Evolutionary conservation across 1,140 invertebrate species (phyloP).

Genomic region (Drosophila sturtevanti): DNA sequence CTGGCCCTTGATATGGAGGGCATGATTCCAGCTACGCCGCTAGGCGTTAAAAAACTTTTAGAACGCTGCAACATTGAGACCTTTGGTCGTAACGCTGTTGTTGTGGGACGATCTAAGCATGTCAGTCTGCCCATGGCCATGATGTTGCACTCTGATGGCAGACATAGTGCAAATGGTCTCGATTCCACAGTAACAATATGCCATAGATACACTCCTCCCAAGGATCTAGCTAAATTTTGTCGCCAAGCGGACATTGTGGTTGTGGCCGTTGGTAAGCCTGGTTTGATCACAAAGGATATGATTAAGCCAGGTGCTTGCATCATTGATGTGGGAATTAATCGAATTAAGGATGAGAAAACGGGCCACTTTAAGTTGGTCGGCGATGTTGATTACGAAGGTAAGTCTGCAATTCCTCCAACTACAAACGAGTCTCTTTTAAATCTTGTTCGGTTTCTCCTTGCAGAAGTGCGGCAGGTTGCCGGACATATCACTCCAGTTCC

Average conservation of each 20-base stretch:
- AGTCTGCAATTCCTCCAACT: not conserved
- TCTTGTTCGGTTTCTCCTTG: conserved; percentile 44
- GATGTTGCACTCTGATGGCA: conserved; percentile 90
- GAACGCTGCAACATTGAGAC: conserved; percentile 88
- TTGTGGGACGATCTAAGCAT: conserved; percentile 94
- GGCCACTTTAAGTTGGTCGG: conserved; percentile 91
- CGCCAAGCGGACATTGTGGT: conserved; percentile 92
- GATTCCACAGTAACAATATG: conserved; percentile 95
- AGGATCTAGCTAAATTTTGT: conserved; percentile 88
- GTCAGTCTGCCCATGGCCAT: conserved; percentile 94
- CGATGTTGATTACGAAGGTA: conserved; percentile 93
- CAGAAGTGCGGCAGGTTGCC: conserved; percentile 89
- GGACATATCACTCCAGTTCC: conserved; percentile 93
- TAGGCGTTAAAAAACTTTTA: conserved; percentile 91
- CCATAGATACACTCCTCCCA: conserved; percentile 91
- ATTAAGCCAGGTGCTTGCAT: conserved; percentile 93
- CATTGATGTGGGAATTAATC: conserved; percentile 94
- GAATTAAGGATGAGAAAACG: conserved; percentile 85
- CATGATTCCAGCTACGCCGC: conserved; percentile 93
- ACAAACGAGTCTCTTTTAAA: not conserved
- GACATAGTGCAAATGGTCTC: conserved; percentile 85
- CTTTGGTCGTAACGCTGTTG: conserved; percentile 93
- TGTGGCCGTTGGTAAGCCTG: conserved; percentile 90
- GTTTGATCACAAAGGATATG: conserved; percentile 92
- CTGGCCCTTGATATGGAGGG: conserved; percentile 89